Evolutionary conservation across 2,888 invertebrate genomes (phyloP).

Genomic region (Furcula furcula): DNA sequence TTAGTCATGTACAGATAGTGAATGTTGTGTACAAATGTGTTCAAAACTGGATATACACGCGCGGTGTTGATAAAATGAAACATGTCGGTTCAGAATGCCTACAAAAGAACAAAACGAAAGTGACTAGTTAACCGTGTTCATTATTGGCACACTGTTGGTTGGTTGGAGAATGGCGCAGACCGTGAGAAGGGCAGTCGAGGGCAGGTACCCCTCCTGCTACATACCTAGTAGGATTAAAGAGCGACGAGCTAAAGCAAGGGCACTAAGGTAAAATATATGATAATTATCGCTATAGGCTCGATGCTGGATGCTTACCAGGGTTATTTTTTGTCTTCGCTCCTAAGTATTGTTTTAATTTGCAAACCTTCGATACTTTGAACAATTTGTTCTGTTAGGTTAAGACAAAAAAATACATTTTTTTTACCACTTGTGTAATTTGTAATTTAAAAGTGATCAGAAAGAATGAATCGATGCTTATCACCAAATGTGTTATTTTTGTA

Average conservation of each 20-base stretch:
- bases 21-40: constrained; percentile 25
- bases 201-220: constrained; percentile 90
- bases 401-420: background rate
- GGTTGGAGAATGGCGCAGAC: constrained; percentile 86
- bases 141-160: constrained; percentile 42
- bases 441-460: too few relatives aligned
- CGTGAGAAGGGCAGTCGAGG: constrained; percentile 86
- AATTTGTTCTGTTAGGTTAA: background rate
- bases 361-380: background rate
- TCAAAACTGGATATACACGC: constrained; percentile 31
- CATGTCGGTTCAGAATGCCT: constrained; percentile 69
- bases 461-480: too few relatives aligned
- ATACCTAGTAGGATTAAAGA: constrained; percentile 87
- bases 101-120: constrained; percentile 80
- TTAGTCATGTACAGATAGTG: constrained; percentile 26
- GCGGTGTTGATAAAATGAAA: constrained; percentile 53
- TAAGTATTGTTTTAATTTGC: background rate
- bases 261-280: constrained; percentile 64
- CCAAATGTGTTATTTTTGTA: too few relatives aligned
- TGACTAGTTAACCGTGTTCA: constrained; percentile 67
- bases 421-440: too few relatives aligned
- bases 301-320: constrained; percentile 5
- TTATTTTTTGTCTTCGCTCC: constrained; percentile 10
- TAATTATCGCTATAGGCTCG: constrained; percentile 10
- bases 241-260: constrained; percentile 85